A percentile compares a stretch with the other conserved stretches of the same genome.
These are phyloP conservation scores for Alosa alosa DNA, from an alignment of 2,113 vertebrate species.

Conservation along the genomic window DNA sequence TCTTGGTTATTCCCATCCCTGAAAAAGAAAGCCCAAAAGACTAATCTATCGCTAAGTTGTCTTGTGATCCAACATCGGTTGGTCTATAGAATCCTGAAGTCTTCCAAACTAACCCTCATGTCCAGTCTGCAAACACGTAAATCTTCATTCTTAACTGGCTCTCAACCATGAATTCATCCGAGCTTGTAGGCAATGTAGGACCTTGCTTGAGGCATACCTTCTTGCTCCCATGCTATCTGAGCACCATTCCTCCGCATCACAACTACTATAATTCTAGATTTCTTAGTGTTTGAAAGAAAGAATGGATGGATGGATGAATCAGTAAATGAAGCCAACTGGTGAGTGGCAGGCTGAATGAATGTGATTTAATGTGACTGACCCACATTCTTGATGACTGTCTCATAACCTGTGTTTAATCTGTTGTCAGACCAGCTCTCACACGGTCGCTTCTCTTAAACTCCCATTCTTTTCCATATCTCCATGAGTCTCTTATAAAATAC, in stretches of 20 bases:
- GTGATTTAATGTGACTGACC: conserved; percentile 31
- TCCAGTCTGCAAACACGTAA: conserved; percentile 58
- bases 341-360: conserved; percentile 22
- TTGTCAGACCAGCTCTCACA: conserved; percentile 65
- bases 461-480: conserved; percentile 69
- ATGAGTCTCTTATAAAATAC: conserved; percentile 60
- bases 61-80: conserved; percentile 61
- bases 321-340: background rate
- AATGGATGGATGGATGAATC: conserved; percentile 28
- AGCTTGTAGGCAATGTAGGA: conserved; percentile 54
- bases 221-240: conserved; percentile 32
- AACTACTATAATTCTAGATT: background rate
- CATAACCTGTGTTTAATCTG: conserved; percentile 32
- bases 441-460: conserved; percentile 71
- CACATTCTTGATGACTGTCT: conserved; percentile 28
- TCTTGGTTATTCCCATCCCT: conserved; percentile 56
- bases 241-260: background rate
- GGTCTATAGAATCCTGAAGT: conserved; percentile 51
- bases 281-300: conserved; percentile 26
- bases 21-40: conserved; percentile 39
- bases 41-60: conserved; percentile 59
- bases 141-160: conserved; percentile 65
- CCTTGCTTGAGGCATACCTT: conserved; percentile 66
- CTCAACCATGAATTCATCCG: conserved; percentile 51
- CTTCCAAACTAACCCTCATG: conserved; percentile 64